Conservation (phyloP, 2,797 vertebrate species). For the Remorina albescens region DNA sequence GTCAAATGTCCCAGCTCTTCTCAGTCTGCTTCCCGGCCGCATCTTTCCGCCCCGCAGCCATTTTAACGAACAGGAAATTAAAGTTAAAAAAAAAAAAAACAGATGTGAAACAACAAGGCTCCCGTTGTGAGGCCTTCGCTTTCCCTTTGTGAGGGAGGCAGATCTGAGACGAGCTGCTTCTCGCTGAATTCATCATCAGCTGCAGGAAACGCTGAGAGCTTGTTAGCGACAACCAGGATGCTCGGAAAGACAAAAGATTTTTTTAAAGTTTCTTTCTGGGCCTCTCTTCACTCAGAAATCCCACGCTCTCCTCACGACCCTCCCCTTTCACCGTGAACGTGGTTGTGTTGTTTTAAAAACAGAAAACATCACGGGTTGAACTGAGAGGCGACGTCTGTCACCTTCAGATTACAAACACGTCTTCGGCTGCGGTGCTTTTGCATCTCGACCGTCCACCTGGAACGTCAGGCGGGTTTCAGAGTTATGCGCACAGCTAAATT, state of each 20-base stretch:
- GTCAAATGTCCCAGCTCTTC: no score
- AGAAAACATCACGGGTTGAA: background rate
- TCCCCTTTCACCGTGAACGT: background rate
- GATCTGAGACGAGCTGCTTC: conserved; percentile 16
- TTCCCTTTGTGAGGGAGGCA: conserved; percentile 9
- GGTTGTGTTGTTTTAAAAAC: background rate
- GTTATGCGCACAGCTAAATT: no score
- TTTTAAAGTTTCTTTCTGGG: conserved; percentile 17
- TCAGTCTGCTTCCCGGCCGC: no score
- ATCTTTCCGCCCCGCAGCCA: no score
- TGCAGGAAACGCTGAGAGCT: conserved; percentile 37
- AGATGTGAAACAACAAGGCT: conserved; percentile 12
- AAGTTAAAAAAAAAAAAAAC: conserved; percentile 18
- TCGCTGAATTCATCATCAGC: conserved; percentile 40
- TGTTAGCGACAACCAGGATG: conserved; percentile 21
- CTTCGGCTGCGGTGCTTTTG: no score
- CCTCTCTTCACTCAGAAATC: background rate
- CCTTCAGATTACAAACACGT: no score
- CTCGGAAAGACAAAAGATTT: conserved; percentile 29
- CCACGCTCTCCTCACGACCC: background rate
- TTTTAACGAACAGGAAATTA: conserved; percentile 31
- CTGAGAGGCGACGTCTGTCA: background rate
- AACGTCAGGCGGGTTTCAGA: background rate
- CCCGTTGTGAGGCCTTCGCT: conserved; percentile 21
- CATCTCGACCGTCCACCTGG: background rate